These are phyloP conservation scores for Sebastes dallii DNA, from an alignment of 2,797 vertebrate genomes.

Conservation along the genomic window DNA sequence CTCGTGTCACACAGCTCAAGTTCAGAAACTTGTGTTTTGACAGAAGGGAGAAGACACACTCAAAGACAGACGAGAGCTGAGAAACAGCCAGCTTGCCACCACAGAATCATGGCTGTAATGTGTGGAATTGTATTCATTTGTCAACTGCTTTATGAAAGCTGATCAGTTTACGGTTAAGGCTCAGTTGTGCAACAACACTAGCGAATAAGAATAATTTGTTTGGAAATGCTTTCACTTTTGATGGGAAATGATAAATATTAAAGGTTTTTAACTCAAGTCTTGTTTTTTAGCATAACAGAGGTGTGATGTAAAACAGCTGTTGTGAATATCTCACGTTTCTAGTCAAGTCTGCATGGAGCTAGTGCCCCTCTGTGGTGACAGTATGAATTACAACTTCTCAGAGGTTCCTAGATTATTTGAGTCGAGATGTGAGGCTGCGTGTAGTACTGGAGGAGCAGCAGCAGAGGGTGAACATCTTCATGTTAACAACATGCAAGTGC, in stretches of 20 bases:
- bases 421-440: neutral
- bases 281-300: neutral
- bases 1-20: slow-evolving; percentile 43
- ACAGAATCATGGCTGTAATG: neutral
- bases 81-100: slow-evolving; percentile 11
- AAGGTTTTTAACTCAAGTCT: neutral
- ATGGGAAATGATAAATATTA: neutral
- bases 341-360: neutral
- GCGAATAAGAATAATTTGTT: neutral
- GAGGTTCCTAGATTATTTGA: neutral
- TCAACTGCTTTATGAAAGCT: neutral
- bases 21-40: slow-evolving; percentile 54
- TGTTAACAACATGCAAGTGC: neutral
- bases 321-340: neutral
- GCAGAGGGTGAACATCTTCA: slow-evolving; percentile 21
- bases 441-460: neutral
- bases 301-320: neutral
- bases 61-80: slow-evolving; percentile 27
- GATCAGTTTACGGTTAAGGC: neutral
- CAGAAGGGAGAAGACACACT: slow-evolving; percentile 41
- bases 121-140: neutral
- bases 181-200: neutral
- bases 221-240: neutral
- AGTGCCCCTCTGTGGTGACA: neutral
- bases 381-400: neutral